phyloP scores from a whole-genome alignment of 2,888 invertebrate genomes.

The Conistra vaccinii region DNA sequence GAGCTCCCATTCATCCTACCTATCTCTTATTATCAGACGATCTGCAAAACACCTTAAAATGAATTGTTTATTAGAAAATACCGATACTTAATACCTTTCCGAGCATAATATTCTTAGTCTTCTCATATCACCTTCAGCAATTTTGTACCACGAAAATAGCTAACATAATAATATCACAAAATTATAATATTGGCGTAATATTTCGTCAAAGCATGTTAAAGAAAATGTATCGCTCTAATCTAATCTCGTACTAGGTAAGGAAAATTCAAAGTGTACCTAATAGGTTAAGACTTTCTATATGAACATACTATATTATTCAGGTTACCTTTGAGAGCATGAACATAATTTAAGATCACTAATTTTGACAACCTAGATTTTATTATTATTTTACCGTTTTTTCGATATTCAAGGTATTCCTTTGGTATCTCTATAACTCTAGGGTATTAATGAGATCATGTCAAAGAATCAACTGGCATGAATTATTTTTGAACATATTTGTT shows the following conservation, averaged over 20 bases:
- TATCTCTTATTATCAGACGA: background rate
- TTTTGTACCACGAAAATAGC: constrained; percentile 1
- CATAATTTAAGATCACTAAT: background rate
- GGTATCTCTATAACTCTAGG: too few relatives aligned
- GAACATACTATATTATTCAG: constrained; percentile 1
- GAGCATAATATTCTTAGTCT: background rate
- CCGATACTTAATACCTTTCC: background rate
- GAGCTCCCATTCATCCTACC: background rate
- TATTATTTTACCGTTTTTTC: too few relatives aligned
- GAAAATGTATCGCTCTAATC: constrained; percentile 28
- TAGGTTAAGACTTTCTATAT: constrained; percentile 3
- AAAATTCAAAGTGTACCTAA: constrained; percentile 39
- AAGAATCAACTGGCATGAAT: too few relatives aligned
- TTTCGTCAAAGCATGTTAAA: constrained; percentile 25
- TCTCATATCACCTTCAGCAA: background rate
- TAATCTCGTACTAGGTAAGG: constrained; percentile 2
- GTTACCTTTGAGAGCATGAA: constrained; percentile 6
- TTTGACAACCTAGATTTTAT: background rate
- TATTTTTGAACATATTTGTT: too few relatives aligned
- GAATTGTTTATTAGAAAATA: background rate
- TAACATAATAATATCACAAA: background rate
- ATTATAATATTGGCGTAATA: constrained; percentile 8
- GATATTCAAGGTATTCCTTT: too few relatives aligned
- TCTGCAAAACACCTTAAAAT: background rate
- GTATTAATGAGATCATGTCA: too few relatives aligned